Conservation (phyloP, 2,113 vertebrate genomes). For the Tylochromis polylepis region DNA sequence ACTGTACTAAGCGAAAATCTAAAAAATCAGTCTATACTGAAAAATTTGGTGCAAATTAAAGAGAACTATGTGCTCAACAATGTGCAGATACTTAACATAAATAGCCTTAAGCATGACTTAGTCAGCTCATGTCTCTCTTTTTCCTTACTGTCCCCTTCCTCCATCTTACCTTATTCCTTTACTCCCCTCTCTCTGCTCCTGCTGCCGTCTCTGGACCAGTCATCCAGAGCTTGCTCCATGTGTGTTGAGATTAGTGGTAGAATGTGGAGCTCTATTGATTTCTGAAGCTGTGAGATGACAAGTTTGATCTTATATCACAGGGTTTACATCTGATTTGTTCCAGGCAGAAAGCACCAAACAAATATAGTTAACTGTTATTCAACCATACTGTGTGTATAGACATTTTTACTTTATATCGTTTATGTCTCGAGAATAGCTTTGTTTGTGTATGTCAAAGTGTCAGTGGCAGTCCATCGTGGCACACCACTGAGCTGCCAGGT, state of each 20-base stretch:
- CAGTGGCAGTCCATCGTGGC: constrained; percentile 6
- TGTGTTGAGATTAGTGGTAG: constrained; percentile 42
- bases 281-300: constrained; percentile 59
- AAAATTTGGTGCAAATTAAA: not conserved
- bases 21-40: fast-evolving
- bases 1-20: not conserved
- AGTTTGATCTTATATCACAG: constrained; percentile 45
- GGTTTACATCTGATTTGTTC: constrained; percentile 56
- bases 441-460: constrained; percentile 17
- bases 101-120: not conserved
- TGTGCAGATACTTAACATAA: not conserved
- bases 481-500: constrained; percentile 48
- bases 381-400: not conserved
- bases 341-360: not conserved
- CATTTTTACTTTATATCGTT: not conserved
- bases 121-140: not conserved
- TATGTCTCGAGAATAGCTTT: not conserved
- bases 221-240: constrained; percentile 17
- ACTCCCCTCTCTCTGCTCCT: not conserved
- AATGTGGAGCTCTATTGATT: constrained; percentile 63
- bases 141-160: not conserved
- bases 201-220: not conserved
- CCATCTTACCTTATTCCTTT: not conserved
- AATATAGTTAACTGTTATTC: not conserved
- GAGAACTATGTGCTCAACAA: not conserved